Conservation (phyloP, 2,113 vertebrate species). For the Parotia lawesii region DNA sequence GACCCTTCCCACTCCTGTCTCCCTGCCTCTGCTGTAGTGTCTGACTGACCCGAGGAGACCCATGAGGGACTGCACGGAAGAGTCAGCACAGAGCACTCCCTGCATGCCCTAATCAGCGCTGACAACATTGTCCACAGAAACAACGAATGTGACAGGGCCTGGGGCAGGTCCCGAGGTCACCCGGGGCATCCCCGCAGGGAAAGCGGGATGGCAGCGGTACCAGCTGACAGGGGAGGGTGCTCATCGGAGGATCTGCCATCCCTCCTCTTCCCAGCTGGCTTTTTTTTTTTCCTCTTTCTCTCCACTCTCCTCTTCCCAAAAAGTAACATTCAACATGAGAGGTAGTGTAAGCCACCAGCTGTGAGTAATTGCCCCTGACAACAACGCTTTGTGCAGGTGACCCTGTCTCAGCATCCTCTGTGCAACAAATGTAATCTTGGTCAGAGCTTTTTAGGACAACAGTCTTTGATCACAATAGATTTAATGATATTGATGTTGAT, state of each 20-base stretch:
- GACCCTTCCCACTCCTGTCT: neutral
- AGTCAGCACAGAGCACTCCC: neutral
- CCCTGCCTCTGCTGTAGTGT: neutral
- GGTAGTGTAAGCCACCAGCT: neutral
- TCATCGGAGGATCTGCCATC: rapidly evolving
- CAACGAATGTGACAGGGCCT: too few species aligned
- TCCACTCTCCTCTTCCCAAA: neutral
- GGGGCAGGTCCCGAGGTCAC: neutral
- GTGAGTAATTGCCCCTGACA: neutral
- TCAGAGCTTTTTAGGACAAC: neutral
- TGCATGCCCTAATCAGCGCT: rapidly evolving
- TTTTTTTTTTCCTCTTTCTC: neutral
- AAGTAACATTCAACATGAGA: neutral
- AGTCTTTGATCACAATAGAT: neutral
- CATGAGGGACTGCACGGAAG: neutral
- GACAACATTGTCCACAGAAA: neutral
- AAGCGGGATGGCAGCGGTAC: rapidly evolving
- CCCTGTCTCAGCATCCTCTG: neutral
- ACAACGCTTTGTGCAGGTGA: neutral
- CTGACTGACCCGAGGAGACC: neutral
- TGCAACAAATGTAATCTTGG: neutral
- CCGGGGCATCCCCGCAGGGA: neutral
- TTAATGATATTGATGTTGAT: neutral
- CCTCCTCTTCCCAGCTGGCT: neutral
- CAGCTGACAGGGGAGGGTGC: neutral